Evolutionary conservation across 2,797 vertebrate genomes (phyloP), one percentile per base, ranked within the genome.

Genomic region (Cirrhinus mrigala): DNA sequence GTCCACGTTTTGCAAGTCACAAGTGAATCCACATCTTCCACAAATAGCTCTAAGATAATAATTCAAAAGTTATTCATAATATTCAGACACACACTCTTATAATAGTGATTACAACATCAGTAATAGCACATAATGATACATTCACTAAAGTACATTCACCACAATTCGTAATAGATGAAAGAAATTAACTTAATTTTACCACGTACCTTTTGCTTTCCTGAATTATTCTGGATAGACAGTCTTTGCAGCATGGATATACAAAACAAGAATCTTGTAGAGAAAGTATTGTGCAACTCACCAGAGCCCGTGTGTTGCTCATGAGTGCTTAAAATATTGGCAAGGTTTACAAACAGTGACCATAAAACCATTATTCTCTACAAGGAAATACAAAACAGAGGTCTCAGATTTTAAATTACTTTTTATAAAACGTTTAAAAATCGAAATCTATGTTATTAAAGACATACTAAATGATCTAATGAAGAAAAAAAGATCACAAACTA

Each of bases 21-120:
- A 96, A 16, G 89, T 90, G 89, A 76, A 95, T 62, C 96, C 96
- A 91, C 97, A 98, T 85, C 92, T 97, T 60, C 81, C 91, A 90
- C 98, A 99, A 82, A 46, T 92, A 89, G 89, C 97, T 81, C 98
- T 98, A 91, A 77, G 56, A 79, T 8, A 83, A 54, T 48, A 18
- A 48, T 24, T 83, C 6, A 54, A 2, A 68, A 69, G 33, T 48
- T 33, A n/a, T 69, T 74, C 9, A 52, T 60, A 22, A 69, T 10
- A 0, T 58, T 40, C 27, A 58, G 24, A 64, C 27, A 18, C 10
- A 18, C 15, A 74, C 24, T 22, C 12, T 15, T 3, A 46, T 3
- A 62, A 22, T 14, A 29, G 2, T 29, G 8, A 8, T 64, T 60
- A 10, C 44, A 46, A 16, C 70, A 75, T 9, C 4, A 50, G 54